Base-by-base conservation (phyloP, 1,140 invertebrate species). In the Saccostrea echinata region DNA sequence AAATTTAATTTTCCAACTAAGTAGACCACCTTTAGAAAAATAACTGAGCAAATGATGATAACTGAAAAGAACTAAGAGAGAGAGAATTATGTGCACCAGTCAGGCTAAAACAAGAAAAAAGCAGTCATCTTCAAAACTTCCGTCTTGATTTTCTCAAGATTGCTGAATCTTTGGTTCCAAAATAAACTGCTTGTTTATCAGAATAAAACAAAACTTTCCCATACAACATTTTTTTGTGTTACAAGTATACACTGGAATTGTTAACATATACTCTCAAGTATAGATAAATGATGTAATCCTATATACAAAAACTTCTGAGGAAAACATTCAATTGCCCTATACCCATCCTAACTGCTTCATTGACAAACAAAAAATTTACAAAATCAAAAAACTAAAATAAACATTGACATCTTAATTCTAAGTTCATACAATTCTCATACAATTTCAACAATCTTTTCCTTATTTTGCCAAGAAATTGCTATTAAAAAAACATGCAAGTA, bases 251-350 rank as follows among this genome's bases (percentile, higher is more conserved):
- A 76, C 16, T 76, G 24, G 68, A 76, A 76, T 76, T 76, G 68
- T 76, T 13, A 76, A 76, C 27, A 30, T 76, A 76, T 13, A 30
- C 68, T 30, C 68, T 76, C 68, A 76, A 76, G 68, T 33, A 76
- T 33, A 76, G 68, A 76, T 76, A 76, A 76, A 76, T 76, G 68
- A 76, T 76, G 68, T 76, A 76, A 76, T 76, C 30, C 68, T 76
- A 76, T 76, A 76, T 33, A 76, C 68, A 76, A 76, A 76, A 76
- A 33, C 27, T 33, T 21, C 55, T 1, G 3, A 13, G 16, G 68
- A 76, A 76, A 27, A 33, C 24, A 76, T 76, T 76, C 68, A 76
- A 27, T 30, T 76, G 68, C 13, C 27, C 30, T 30, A 76, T 76
- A 30, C 16, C 27, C 27, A 30, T 76, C 68, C 1, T 33, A 76